Conservation (phyloP, 1,140 invertebrate species). For the Aphelenchoides besseyi region DNA sequence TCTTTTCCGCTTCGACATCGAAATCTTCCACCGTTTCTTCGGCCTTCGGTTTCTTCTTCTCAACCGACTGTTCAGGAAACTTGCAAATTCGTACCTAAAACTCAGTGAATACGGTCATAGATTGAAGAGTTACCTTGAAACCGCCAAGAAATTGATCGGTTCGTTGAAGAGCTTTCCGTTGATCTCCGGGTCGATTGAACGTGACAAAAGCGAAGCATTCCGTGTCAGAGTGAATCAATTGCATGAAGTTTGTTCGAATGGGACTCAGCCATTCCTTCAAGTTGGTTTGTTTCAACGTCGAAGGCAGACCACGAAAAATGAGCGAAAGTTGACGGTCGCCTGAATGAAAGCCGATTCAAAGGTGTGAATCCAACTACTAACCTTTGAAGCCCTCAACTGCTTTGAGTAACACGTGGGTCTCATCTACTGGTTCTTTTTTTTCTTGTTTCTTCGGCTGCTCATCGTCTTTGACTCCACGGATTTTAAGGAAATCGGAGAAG, state of each 20-base stretch:
- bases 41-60: conserved; percentile 23
- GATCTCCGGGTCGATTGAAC: conserved; percentile 45
- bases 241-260: conserved; percentile 38
- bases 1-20: conserved; percentile 18
- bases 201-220: conserved; percentile 41
- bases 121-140: conserved; percentile 38
- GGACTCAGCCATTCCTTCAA: conserved; percentile 53
- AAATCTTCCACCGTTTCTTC: conserved; percentile 20
- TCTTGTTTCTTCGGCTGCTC: conserved; percentile 57
- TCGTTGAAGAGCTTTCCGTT: conserved; percentile 39
- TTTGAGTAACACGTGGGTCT: conserved; percentile 34
- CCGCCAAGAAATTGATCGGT: conserved; percentile 46
- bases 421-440: conserved; percentile 56
- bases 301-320: conserved; percentile 46
- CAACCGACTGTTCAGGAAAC: background rate
- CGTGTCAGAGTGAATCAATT: conserved; percentile 26
- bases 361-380: background rate
- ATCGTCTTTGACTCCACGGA: conserved; percentile 22
- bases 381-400: conserved; percentile 18
- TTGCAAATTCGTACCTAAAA: conserved; percentile 34
- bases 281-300: conserved; percentile 44
- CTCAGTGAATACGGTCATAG: conserved; percentile 5
- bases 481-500: conserved; percentile 52
- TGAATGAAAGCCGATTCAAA: conserved; percentile 26
- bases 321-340: conserved; percentile 48